A percentile compares a stretch with the other conserved stretches of the same genome.
These are phyloP conservation scores for Caloenas nicobarica DNA, from an alignment of 2,113 vertebrate species.

Conservation along the genomic window DNA sequence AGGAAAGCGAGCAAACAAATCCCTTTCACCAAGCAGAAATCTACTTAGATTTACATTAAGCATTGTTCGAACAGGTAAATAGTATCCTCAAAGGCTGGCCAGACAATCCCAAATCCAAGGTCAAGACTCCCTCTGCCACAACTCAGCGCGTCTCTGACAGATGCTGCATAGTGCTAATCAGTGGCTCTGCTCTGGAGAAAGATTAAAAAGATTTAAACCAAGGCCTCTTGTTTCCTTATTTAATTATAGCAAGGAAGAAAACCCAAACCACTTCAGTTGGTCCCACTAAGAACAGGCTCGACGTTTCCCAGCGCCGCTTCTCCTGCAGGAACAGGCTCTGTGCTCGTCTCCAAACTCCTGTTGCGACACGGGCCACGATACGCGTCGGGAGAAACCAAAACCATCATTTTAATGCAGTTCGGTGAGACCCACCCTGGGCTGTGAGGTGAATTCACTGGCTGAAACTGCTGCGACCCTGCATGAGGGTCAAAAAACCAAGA, in stretches of 20 bases:
- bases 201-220: constrained; percentile 27
- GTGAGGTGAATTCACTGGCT: not conserved
- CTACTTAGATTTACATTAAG: not conserved
- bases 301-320: not conserved
- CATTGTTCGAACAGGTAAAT: not conserved
- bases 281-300: not conserved
- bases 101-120: constrained; percentile 3
- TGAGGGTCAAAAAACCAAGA: not conserved
- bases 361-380: accelerated
- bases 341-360: not conserved
- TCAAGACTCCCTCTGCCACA: not conserved
- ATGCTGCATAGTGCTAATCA: constrained; percentile 2
- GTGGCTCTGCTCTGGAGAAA: not conserved
- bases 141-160: not conserved
- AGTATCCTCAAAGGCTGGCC: not conserved
- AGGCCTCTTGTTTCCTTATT: constrained; percentile 9
- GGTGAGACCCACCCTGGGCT: not conserved
- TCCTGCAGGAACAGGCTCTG: not conserved
- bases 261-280: not conserved
- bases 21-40: not conserved
- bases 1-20: not conserved
- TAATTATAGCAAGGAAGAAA: constrained; percentile 10
- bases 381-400: accelerated
- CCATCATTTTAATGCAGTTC: not conserved
- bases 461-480: not conserved